Base-by-base conservation (phyloP, 2,797 vertebrate species). In the Perdix hodgsoniae region DNA sequence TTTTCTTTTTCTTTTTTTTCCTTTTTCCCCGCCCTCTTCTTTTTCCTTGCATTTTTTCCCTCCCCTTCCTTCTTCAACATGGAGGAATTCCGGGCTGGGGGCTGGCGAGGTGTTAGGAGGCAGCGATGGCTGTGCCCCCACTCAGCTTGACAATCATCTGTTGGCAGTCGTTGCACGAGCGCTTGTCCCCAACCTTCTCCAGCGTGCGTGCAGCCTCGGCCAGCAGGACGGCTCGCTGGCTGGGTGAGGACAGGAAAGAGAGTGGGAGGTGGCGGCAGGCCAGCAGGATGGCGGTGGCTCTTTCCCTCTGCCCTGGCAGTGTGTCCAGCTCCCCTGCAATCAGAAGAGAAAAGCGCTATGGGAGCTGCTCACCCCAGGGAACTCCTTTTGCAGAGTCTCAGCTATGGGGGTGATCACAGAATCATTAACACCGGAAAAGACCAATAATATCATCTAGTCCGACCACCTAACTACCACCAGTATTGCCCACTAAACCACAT, bases 201-300 rank as follows among this genome's bases (percentile, higher is more conserved):
- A 99, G 97, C 11, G 99, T 99, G 90, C 99, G 98, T 61, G 99
- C 99, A 0, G 99, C 99, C 95, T 99, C 99, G 0, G 99, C 99
- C 95, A 99, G 98, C 96, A 99, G 98, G 60, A 98, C 98, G 0
- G 99, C 98, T 2, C 98, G 98, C 97, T 99, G 99, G 75, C 99
- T 99, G 0, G 99, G 99, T 0, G 99, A 99, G 2, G 99, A 99
- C 5, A 99, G 97, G 96, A 99, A 98, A 19, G 99, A 99, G 88
- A 99, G 98, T 26, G 99, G 99, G 27, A 99, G 98, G 95, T 99
- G 99, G 91, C 99, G 98, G 93, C 99, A 99, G 74, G 99, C 99
- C 96, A 99, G 93, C 64, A 99, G 98, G 96, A 99, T 99, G 91
- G 99, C 99, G 0, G 99, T 99, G 72, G 99, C 99, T 63, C 99